A percentile compares a stretch with the other conserved stretches of the same genome.
phyloP scores from a whole-genome alignment of 2,113 vertebrate genomes.

The Abramis brama region DNA sequence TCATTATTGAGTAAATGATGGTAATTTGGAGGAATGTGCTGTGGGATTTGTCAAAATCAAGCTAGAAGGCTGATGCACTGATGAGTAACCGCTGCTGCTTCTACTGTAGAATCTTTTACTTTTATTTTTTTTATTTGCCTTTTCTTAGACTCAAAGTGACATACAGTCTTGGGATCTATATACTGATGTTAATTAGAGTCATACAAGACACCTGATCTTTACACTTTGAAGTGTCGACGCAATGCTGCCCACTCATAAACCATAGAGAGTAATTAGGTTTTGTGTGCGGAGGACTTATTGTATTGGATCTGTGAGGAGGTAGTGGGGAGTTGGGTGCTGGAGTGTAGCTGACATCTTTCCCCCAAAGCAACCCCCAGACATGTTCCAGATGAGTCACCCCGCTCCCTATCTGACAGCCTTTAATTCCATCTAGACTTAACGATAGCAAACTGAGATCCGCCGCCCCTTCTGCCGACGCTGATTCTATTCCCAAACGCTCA shows the following conservation, averaged over 20 bases:
- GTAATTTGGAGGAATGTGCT: constrained; percentile 42
- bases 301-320: constrained; percentile 19
- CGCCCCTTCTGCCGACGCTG: constrained; percentile 8
- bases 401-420: constrained; percentile 40
- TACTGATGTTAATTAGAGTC: constrained; percentile 60
- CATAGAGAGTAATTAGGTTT: constrained; percentile 57
- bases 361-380: constrained; percentile 44
- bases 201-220: constrained; percentile 59
- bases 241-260: constrained; percentile 45
- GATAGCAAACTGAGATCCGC: constrained; percentile 26
- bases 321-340: constrained; percentile 5
- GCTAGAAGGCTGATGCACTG: constrained; percentile 29
- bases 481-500: constrained; percentile 9
- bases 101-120: neutral
- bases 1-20: constrained; percentile 33
- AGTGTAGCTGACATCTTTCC: constrained; percentile 45
- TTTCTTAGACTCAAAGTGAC: constrained; percentile 18
- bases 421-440: constrained; percentile 50
- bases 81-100: constrained; percentile 27
- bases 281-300: constrained; percentile 1
- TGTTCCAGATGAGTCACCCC: constrained; percentile 51
- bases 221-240: constrained; percentile 47
- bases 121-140: constrained; percentile 17
- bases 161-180: constrained; percentile 18
- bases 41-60: constrained; percentile 57